Evolutionary conservation across 2,888 invertebrate species (phyloP).

Genomic region (Pollenia griseotomentosa): DNA sequence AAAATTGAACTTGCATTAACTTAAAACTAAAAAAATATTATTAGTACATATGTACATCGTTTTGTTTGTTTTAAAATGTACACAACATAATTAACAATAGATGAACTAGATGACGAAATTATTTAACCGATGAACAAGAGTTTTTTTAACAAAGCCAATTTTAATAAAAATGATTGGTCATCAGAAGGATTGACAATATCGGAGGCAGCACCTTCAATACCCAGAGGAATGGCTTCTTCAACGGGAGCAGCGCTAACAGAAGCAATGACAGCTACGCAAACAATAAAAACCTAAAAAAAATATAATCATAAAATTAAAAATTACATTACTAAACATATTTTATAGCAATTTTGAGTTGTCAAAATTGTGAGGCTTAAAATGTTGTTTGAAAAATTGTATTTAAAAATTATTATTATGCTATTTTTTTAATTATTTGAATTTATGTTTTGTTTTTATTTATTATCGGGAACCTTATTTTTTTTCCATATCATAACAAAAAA

Average conservation of each 20-base stretch:
- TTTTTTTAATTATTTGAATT: too few relatives aligned
- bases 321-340: background rate
- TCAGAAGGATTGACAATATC: conserved; percentile 79
- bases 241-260: conserved; percentile 79
- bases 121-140: conserved; percentile 79
- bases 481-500: too few relatives aligned
- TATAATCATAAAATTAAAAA: conserved; percentile 1
- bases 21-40: conserved; percentile 36
- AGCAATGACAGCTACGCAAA: conserved; percentile 79
- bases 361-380: too few relatives aligned
- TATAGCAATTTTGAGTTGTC: too few relatives aligned
- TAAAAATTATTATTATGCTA: too few relatives aligned
- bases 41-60: background rate
- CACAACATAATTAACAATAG: conserved; percentile 24
- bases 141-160: conserved; percentile 80
- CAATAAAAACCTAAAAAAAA: conserved; percentile 76
- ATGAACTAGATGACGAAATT: conserved; percentile 19
- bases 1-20: background rate
- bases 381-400: too few relatives aligned
- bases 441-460: too few relatives aligned
- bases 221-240: conserved; percentile 81
- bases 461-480: too few relatives aligned
- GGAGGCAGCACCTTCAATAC: conserved; percentile 79
- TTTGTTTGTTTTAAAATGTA: conserved; percentile 1
- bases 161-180: conserved; percentile 79